Base-by-base conservation (phyloP, 2,888 invertebrate species). In the Nemotelus nigrinus region DNA sequence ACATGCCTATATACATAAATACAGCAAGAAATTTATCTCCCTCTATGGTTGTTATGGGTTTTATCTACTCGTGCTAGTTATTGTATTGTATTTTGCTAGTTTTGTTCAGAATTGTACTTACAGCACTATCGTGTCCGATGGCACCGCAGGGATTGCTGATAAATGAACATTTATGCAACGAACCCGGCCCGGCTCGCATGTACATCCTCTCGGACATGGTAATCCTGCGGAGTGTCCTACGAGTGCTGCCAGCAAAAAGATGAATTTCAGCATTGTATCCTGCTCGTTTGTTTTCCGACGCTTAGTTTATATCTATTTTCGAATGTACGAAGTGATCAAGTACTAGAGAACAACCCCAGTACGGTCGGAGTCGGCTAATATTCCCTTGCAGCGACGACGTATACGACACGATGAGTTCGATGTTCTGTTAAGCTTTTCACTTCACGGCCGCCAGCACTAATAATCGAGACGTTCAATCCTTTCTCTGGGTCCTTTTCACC, bases 111-210 rank as follows among this genome's bases (percentile, higher is more conserved):
- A 78, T 57, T 72, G 68, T 83, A 87, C 86, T 86, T 82, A 87
- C 86, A 87, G 81, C 78, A 85, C 82, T 78, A 81, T 82, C 39
- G 86, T 86, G 77, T 86, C 85, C 81, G 80, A 81, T 72, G 86
- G 85, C 80, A 86, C 82, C 79, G 81, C 83, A 60, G 86, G 82
- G 80, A 86, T 79, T 67, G 81, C 76, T 53, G 82, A 83, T 63
- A 85, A 82, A 45, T 84, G 84, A 45, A 83, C 82, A 53, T 84
- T 85, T 78, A 86, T 83, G 81, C 86, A 87, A 76, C 85, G 84
- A 41, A 86, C 86, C 25, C 83, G 84, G 70, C 82, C 83, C 70
- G 84, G 83, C 74, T 82, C 80, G 81, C 86, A 87, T 77, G 80
- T 84, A 82, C 86, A 87, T 74, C 83, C 85, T 48, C 82, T 78